Percentiles rank a stretch among this genome's conserved stretches.
Conservation (phyloP, 1,140 invertebrate species). For the Neodiprion virginianus region DNA sequence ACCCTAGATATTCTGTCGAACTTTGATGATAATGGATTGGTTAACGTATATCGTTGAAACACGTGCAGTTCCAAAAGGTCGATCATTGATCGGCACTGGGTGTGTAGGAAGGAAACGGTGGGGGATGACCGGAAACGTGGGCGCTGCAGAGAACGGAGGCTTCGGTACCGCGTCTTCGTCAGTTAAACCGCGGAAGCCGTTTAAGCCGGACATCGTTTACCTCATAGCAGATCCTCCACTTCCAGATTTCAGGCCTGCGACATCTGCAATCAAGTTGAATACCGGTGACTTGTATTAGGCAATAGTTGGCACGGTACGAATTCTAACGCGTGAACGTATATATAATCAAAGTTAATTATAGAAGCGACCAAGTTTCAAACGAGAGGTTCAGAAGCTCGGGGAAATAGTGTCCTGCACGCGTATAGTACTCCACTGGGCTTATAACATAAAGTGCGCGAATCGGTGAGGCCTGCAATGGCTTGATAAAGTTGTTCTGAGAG, state of each 20-base stretch:
- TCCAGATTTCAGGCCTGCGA: neutral
- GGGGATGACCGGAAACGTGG: neutral
- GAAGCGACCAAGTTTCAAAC: neutral
- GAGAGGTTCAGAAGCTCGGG: neutral
- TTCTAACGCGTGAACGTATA: too few relatives aligned
- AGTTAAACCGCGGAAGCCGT: conserved; percentile 1
- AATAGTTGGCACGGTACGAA: conserved; percentile 1
- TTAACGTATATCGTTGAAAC: too few relatives aligned
- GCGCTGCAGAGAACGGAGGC: neutral
- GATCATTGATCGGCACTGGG: neutral
- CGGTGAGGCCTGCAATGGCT: too few relatives aligned
- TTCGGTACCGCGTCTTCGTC: neutral
- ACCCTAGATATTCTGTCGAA: too few relatives aligned
- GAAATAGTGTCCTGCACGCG: neutral
- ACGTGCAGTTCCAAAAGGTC: too few relatives aligned
- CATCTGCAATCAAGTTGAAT: neutral
- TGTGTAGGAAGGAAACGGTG: neutral
- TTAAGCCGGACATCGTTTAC: neutral
- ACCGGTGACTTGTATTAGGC: neutral
- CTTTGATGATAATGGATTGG: too few relatives aligned
- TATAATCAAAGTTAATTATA: neutral
- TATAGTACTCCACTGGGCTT: too few relatives aligned
- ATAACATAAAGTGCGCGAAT: too few relatives aligned
- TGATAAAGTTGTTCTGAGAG: too few relatives aligned
- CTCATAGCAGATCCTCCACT: neutral